phyloP scores from a whole-genome alignment of 2,113 vertebrate species.

The Microcebus jonahi region DNA sequence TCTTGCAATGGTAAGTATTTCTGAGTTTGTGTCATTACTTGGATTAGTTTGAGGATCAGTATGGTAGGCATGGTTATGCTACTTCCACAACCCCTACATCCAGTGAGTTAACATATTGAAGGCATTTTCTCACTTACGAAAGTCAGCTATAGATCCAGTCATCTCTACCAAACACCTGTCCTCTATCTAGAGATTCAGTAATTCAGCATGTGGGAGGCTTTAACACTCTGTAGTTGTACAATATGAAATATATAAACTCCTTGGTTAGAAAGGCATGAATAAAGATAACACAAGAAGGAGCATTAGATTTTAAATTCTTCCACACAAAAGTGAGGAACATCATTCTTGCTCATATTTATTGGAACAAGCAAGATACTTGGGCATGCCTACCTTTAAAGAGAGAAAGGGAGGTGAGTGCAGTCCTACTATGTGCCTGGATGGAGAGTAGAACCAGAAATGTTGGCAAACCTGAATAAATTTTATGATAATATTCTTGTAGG shows the following conservation, averaged over 20 bases:
- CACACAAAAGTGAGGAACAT: neutral
- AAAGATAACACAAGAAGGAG: neutral
- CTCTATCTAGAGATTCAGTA: neutral
- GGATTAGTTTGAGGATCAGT: neutral
- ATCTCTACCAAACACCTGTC: neutral
- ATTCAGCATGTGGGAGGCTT: neutral
- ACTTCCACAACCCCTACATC: neutral
- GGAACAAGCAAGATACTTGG: neutral
- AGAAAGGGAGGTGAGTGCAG: neutral
- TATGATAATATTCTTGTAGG: neutral
- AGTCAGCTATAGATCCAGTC: neutral
- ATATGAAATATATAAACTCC: neutral
- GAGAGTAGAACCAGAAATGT: neutral
- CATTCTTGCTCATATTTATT: neutral
- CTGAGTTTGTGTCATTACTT: neutral
- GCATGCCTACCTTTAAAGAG: neutral
- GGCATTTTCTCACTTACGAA: neutral
- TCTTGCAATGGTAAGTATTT: neutral
- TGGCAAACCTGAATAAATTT: neutral
- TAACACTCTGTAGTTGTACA: neutral
- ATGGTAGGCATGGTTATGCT: neutral
- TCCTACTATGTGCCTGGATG: neutral
- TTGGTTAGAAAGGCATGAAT: neutral
- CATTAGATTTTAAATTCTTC: neutral
- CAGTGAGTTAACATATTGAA: neutral